phyloP scores from a whole-genome alignment of 2,113 vertebrate species.

The Rhea pennata region DNA sequence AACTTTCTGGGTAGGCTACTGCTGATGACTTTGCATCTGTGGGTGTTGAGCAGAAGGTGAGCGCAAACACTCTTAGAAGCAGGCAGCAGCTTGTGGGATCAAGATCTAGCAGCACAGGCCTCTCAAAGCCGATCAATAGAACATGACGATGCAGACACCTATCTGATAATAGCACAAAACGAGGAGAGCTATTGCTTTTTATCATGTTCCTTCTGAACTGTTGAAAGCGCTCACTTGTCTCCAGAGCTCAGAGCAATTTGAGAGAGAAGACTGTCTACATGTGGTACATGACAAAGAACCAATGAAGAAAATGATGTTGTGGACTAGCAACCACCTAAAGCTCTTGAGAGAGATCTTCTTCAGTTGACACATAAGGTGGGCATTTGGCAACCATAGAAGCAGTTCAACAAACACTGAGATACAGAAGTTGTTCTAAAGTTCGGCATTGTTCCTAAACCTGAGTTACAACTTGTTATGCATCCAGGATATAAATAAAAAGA shows the following conservation, averaged over 20 bases:
- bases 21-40: neutral
- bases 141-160: neutral
- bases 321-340: neutral
- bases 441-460: neutral
- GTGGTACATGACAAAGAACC: neutral
- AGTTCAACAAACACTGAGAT: neutral
- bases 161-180: neutral
- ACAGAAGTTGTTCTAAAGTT: neutral
- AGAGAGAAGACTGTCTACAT: neutral
- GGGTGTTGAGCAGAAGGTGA: neutral
- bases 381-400: neutral
- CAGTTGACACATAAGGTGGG: neutral
- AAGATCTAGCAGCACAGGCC: neutral
- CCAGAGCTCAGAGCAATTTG: neutral
- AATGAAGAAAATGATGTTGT: neutral
- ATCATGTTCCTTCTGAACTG: neutral
- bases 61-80: neutral
- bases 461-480: neutral
- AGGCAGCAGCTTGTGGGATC: neutral
- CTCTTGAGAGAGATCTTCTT: neutral
- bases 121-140: neutral
- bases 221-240: neutral
- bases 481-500: neutral
- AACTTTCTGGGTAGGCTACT: neutral
- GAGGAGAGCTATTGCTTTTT: neutral